Conservation (phyloP, 2,797 vertebrate species). For the Sternarchorhynchus goeldii region DNA sequence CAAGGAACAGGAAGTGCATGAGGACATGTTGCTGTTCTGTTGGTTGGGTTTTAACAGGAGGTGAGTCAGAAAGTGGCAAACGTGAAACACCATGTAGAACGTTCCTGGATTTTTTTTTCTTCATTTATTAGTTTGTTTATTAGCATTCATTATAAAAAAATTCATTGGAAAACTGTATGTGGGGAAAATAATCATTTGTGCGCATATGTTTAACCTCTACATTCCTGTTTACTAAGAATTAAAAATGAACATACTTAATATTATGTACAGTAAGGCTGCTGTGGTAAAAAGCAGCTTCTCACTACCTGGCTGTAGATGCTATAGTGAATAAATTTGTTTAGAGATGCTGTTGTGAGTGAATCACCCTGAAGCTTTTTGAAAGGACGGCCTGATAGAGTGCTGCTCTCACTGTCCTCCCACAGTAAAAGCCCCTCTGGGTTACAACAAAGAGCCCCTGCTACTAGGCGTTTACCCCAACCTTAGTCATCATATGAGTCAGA, state of each 20-base stretch:
- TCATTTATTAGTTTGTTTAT: background rate
- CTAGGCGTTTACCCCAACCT: slow-evolving; percentile 17
- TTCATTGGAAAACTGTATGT: no score
- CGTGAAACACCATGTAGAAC: slow-evolving; percentile 17
- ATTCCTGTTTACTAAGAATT: background rate
- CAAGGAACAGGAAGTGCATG: slow-evolving; percentile 11
- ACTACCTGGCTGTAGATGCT: background rate
- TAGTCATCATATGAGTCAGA: slow-evolving; percentile 21
- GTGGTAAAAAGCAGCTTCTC: background rate
- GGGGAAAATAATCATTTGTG: no score
- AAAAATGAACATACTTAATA: background rate
- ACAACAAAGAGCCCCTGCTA: background rate
- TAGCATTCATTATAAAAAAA: no score
- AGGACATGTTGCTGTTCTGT: slow-evolving; percentile 38
- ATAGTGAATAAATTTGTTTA: background rate
- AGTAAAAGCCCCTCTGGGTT: slow-evolving; percentile 6
- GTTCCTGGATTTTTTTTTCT: background rate
- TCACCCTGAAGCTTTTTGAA: background rate
- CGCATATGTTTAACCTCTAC: no score
- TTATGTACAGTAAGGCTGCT: background rate
- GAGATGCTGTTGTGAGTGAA: background rate
- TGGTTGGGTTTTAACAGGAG: slow-evolving; percentile 17
- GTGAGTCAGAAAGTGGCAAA: background rate
- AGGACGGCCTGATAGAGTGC: background rate
- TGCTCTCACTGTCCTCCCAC: background rate